Evolutionary conservation across 2,797 vertebrate genomes (phyloP).

Genomic region (Odontamblyopus rebecca): DNA sequence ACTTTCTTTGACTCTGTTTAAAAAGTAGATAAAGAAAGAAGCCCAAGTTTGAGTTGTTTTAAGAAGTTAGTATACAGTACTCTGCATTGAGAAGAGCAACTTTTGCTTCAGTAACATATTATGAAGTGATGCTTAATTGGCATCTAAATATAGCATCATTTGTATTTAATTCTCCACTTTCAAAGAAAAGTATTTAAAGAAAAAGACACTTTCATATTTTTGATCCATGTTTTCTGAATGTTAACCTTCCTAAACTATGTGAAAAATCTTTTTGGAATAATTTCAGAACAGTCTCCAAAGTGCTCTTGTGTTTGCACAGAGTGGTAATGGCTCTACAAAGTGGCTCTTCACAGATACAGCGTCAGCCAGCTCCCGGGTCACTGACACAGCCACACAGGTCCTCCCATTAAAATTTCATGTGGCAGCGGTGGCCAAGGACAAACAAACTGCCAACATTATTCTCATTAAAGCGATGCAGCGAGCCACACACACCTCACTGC

Average conservation of each 20-base stretch:
- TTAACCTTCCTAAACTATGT: slow-evolving; percentile 7
- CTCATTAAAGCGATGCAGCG: background rate
- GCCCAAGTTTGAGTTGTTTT: background rate
- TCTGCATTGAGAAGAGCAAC: background rate
- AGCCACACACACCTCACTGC: slow-evolving; percentile 22
- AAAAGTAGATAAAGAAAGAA: background rate
- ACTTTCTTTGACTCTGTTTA: background rate
- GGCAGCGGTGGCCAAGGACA: slow-evolving; percentile 2
- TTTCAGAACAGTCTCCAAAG: slow-evolving; percentile 45
- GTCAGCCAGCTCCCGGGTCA: slow-evolving; percentile 24
- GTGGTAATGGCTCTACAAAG: slow-evolving; percentile 51
- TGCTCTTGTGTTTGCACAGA: slow-evolving; percentile 35
- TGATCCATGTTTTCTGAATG: background rate
- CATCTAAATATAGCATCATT: no score
- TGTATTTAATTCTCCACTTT: background rate
- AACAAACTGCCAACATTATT: background rate
- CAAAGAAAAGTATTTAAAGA: background rate
- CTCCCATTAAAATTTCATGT: slow-evolving; percentile 5
- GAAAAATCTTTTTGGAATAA: slow-evolving; percentile 32
- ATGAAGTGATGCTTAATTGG: background rate
- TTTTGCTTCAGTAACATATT: background rate
- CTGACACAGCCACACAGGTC: slow-evolving; percentile 14
- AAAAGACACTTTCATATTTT: background rate
- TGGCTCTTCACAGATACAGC: slow-evolving; percentile 49
- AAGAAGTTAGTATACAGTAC: background rate